Conservation (phyloP, 2,113 vertebrate genomes). For the Callionymus lyra region DNA sequence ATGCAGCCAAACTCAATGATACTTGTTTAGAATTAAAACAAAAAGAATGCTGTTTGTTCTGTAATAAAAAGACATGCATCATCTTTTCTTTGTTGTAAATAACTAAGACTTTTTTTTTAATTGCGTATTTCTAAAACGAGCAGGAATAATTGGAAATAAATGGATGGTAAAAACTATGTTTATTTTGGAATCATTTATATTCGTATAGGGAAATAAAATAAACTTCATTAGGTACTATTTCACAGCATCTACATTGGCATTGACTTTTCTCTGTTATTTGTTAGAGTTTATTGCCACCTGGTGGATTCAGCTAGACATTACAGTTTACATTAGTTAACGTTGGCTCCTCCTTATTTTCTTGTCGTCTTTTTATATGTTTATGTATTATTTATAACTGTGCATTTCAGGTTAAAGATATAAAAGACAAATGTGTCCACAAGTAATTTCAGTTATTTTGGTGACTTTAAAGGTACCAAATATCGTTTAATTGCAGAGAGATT, state of each 20-base stretch:
- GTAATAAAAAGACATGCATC: constrained; percentile 63
- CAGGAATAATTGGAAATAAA: constrained; percentile 17
- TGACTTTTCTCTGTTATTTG: not conserved
- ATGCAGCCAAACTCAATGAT: no score
- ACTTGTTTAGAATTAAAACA: no score
- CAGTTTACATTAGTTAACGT: no score
- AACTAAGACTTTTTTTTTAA: constrained; percentile 13
- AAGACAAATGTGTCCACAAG: no score
- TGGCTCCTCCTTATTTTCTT: no score
- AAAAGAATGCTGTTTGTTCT: no score
- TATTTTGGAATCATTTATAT: not conserved
- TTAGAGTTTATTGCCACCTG: constrained; percentile 31
- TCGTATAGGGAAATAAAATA: not conserved
- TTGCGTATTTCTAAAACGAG: constrained; percentile 17
- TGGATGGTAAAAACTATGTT: constrained; percentile 6
- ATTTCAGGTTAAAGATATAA: no score
- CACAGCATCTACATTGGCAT: not conserved
- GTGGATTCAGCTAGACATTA: constrained; percentile 4
- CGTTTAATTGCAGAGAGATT: not conserved
- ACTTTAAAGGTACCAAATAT: not conserved
- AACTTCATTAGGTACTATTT: not conserved
- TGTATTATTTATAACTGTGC: no score
- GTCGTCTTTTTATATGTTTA: no score
- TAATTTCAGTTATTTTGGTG: no score
- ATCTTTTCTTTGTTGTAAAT: constrained; percentile 53